Conservation (phyloP, 2,113 vertebrate species). For the Setophaga petechia region DNA sequence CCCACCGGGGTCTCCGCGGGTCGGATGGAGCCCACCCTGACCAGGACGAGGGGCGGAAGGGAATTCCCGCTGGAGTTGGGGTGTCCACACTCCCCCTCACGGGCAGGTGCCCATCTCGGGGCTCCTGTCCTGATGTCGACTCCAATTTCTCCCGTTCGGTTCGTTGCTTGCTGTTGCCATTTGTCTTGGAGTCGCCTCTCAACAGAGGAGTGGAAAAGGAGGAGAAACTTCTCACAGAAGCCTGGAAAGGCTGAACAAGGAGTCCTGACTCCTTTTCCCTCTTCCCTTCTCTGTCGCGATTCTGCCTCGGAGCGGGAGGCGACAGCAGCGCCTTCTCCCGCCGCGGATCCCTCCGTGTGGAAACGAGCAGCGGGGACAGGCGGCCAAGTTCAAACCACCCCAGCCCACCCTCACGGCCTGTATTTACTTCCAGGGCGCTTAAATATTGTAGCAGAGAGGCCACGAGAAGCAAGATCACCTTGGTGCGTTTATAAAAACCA, state of each 20-base stretch:
- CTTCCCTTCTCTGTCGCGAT: not conserved
- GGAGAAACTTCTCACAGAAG: not conserved
- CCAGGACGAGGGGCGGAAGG: rapidly evolving
- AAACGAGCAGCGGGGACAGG: not conserved
- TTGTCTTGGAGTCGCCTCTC: not conserved
- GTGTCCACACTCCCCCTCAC: not conserved
- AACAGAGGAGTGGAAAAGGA: not conserved
- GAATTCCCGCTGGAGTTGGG: not conserved
- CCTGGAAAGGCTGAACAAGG: not conserved
- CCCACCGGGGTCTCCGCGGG: not conserved
- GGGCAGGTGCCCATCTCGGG: not conserved
- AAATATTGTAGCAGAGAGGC: not conserved
- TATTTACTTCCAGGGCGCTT: not conserved
- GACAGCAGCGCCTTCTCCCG: not conserved
- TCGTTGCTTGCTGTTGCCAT: not conserved
- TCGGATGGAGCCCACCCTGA: not conserved
- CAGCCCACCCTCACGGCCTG: not conserved
- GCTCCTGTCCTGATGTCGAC: not conserved
- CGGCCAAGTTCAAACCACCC: not conserved
- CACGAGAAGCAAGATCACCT: not conserved
- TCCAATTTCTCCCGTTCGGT: not conserved
- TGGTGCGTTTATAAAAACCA: not conserved
- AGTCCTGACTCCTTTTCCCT: not conserved
- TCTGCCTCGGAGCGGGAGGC: not conserved
- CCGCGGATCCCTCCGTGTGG: not conserved